A percentile compares a stretch with the other conserved stretches of the same genome.
Evolutionary conservation across 2,888 invertebrate species (phyloP).

Genomic region (Mesochorus sp.): DNA sequence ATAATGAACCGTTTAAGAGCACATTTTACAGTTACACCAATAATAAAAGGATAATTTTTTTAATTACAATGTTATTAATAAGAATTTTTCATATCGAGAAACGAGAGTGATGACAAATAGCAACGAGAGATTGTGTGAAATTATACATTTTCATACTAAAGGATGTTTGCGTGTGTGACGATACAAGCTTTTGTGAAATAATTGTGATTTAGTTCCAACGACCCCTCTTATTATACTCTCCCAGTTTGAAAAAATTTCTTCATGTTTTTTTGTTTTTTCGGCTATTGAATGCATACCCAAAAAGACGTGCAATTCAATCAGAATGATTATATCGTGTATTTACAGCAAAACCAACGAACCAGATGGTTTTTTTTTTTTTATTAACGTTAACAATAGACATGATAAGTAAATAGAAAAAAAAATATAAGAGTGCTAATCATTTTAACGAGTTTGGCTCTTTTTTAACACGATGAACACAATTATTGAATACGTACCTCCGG

Average conservation of each 20-base stretch:
- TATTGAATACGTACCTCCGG: slow-evolving; percentile 27
- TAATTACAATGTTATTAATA: slow-evolving; percentile 19
- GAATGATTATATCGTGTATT: not conserved
- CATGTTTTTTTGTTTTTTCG: not conserved
- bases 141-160: not conserved
- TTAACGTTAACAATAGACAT: too few species aligned
- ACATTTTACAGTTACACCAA: slow-evolving; percentile 11
- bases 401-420: not conserved
- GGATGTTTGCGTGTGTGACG: slow-evolving; percentile 17
- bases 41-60: slow-evolving; percentile 4
- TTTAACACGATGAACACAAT: slow-evolving; percentile 8
- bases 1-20: slow-evolving; percentile 26
- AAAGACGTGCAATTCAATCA: not conserved
- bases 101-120: not conserved
- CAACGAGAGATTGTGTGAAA: not conserved
- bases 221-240: not conserved
- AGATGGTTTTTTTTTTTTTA: not conserved
- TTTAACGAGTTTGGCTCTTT: not conserved
- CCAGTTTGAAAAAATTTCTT: not conserved
- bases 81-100: slow-evolving; percentile 1
- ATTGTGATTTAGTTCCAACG: slow-evolving; percentile 20
- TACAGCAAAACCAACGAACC: slow-evolving; percentile 7
- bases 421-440: not conserved
- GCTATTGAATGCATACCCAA: not conserved
- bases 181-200: slow-evolving; percentile 21